Base-by-base conservation (phyloP, 2,113 vertebrate species). In the Tragelaphus buxtoni region DNA sequence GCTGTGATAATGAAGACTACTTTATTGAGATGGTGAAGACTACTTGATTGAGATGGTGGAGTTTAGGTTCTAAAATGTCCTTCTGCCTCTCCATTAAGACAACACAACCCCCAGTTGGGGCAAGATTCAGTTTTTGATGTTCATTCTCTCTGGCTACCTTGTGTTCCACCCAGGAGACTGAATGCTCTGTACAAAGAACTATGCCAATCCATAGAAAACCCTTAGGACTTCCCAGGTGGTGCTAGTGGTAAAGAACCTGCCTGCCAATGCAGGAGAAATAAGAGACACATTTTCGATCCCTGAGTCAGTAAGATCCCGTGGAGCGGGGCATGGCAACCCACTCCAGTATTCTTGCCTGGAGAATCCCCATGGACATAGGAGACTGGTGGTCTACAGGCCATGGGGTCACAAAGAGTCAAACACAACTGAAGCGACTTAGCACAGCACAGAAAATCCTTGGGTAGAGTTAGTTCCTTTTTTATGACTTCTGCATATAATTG, bases 401-500 rank as follows among this genome's bases (percentile, higher is more conserved):
- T 39, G n/a, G n/a, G 65, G 20, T 39, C n/a, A 39, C n/a, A 69
- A 39, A 12, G 65, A 69, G 9, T 69, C n/a, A 35, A 69, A 69
- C n/a, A 69, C n/a, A 39, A 69, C n/a, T 69, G 65, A 69, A 69
- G n/a, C 9, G n/a, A 69, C 9, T 69, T 69, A 69, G 65, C 65
- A 39, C n/a, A 11, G 18, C 32, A 77, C 32, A 85, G n/a, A 82
- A 95, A 89, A 93, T 77, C 42, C n/a, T 74, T 85, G 39, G 60
- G 55, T 30, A 63, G 55, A 47, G 60, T 88, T 69, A 65, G 90
- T 95, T 88, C 51, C 32, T 72, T 79, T 24, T 69, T 96, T 97
- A 95, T 58, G 69, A 58, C 74, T 95, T 97, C 69, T 95, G 91
- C 69, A 90, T 80, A 28, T 42, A 60, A 83, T 93, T 95, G 93